phyloP scores from a whole-genome alignment of 2,888 invertebrate genomes.

The Tenthredo scrophulariae region DNA sequence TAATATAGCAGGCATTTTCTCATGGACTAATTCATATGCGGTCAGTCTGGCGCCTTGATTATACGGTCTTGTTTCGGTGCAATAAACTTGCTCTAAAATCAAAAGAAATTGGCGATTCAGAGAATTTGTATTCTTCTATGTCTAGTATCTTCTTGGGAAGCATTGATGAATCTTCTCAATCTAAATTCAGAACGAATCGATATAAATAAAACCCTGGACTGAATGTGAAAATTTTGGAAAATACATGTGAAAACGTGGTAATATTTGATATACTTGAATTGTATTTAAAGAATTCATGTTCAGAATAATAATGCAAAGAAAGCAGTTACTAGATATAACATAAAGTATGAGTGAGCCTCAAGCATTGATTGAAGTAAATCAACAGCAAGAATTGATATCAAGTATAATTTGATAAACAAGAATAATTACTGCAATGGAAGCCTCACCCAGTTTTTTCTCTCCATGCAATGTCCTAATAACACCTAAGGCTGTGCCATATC shows the following conservation, averaged over 20 bases:
- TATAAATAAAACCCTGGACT: neutral
- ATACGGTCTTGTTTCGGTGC: conserved; percentile 98
- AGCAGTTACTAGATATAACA: neutral
- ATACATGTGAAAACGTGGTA: neutral
- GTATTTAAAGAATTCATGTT: neutral
- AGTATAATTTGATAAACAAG: neutral
- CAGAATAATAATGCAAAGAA: neutral
- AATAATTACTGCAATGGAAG: conserved; percentile 3
- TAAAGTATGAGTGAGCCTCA: neutral
- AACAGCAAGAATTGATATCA: conserved; percentile 10
- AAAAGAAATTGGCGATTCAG: conserved; percentile 1
- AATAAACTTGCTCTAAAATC: conserved; percentile 90
- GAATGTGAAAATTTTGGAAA: neutral
- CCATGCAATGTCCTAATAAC: conserved; percentile 92
- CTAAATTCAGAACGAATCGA: neutral
- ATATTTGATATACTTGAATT: neutral
- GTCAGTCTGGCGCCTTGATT: conserved; percentile 98
- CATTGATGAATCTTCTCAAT: neutral
- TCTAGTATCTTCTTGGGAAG: neutral
- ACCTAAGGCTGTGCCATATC: conserved; percentile 98
- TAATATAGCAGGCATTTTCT: conserved; percentile 94
- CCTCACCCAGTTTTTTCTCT: conserved; percentile 85
- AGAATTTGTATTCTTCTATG: neutral
- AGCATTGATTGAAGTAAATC: neutral
- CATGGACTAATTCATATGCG: conserved; percentile 96